These are phyloP conservation scores for Vulpes vulpes DNA, from an alignment of 2,113 vertebrate genomes.

Conservation along the genomic window DNA sequence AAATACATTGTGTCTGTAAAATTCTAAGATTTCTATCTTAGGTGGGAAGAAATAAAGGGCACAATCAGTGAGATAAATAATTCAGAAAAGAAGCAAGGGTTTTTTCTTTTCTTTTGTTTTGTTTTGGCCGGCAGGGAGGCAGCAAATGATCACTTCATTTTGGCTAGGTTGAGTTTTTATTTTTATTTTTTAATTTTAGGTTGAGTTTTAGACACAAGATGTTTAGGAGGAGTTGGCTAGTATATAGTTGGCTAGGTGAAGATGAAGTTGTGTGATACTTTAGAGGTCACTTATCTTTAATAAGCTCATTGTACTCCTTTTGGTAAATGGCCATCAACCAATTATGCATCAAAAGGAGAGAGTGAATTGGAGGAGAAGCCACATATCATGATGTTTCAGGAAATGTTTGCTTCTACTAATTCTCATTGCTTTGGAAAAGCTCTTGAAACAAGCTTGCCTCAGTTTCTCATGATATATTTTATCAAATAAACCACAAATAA, in stretches of 20 bases:
- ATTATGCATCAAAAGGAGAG: not conserved
- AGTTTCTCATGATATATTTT: not conserved
- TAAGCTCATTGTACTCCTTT: not conserved
- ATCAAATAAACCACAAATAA: constrained; percentile 20
- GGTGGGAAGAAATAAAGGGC: not conserved
- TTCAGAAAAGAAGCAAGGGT: not conserved
- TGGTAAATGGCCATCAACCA: not conserved
- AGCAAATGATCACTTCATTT: not conserved
- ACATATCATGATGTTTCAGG: not conserved
- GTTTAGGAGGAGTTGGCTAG: not conserved
- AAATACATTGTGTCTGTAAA: not conserved
- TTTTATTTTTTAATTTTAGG: too few species aligned
- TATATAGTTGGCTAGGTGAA: not conserved
- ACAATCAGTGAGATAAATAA: not conserved
- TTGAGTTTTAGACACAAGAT: not conserved
- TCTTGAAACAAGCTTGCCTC: constrained; percentile 43
- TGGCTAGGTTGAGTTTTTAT: not conserved
- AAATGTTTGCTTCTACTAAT: not conserved
- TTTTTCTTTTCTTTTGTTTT: not conserved
- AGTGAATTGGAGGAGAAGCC: not conserved
- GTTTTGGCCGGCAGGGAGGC: fast-evolving
- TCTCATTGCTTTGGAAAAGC: not conserved
- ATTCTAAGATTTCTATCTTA: not conserved
- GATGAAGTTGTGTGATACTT: not conserved
- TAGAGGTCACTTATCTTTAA: not conserved